Evolutionary conservation across 2,888 invertebrate species (phyloP), one percentile per base, ranked within the genome.

Genomic region (Nomada hirtipes): DNA sequence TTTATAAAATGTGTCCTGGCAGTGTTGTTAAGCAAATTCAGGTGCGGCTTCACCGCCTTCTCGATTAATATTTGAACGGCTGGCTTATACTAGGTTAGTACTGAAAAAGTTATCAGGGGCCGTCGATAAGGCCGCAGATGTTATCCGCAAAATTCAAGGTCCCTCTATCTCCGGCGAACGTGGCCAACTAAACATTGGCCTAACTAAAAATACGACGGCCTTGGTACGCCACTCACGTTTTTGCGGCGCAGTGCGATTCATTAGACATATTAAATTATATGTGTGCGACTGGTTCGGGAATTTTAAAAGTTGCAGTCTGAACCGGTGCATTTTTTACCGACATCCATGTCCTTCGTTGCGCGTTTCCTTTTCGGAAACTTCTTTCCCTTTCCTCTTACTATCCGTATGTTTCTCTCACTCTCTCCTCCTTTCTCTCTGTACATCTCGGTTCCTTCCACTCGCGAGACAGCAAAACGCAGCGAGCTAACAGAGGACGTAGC

Each of bases 71-170:
- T 93, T 93, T 92, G 92, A 92, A 92, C 92, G 93, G 52, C 91
- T 92, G 93, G 90, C 89, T 93, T 93, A 93, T 91, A 92, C 93
- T 93, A 93, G 93, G 93, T 93, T 93, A 93, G 93, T 93, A 93
- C 88, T 91, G 90, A 90, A 91, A 89, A 91, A 91, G 89, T 92
- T 92, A 93, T 92, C 92, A 78, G 82, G 84, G 86, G 87, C 86
- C 86, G 84, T 88, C 91, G 93, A 93, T 93, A 93, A 93, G 92
- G 89, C 88, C 88, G 91, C 93, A 94, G 93, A 94, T 94, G 93
- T 93, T 93, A 94, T 94, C 93, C 93, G 91, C 91, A 83, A 92
- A 93, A 91, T 93, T 94, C 93, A 94, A 94, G 93, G 93, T 93
- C 93, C 85, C 89, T 92, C 92, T 93, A 93, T 93, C 92, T 92